phyloP scores from a whole-genome alignment of 1,140 invertebrate species.

The Ceratoteleas bidentatus region DNA sequence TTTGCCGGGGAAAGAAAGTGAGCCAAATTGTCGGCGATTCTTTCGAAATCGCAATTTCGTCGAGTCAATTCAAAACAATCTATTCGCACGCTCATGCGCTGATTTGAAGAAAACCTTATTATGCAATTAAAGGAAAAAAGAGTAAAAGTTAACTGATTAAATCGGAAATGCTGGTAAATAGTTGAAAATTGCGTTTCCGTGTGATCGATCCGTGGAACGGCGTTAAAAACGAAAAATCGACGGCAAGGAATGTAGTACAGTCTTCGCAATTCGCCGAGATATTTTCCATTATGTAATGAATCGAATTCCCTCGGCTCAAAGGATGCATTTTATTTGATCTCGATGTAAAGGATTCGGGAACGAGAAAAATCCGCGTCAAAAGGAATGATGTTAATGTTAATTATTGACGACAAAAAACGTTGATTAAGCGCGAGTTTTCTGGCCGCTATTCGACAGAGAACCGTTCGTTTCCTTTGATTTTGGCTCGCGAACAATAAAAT shows the following conservation, averaged over 20 bases:
- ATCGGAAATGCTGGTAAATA: too few relatives aligned
- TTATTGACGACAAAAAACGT: slow-evolving; percentile 17
- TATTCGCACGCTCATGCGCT: too few relatives aligned
- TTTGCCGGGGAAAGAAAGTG: too few relatives aligned
- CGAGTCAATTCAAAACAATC: too few relatives aligned
- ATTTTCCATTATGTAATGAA: slow-evolving; percentile 25
- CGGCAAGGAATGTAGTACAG: background rate
- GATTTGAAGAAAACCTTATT: too few relatives aligned
- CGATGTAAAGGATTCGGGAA: slow-evolving; percentile 19
- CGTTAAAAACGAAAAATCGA: background rate
- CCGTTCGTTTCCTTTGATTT: background rate
- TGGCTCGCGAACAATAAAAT: background rate
- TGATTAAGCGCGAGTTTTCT: background rate
- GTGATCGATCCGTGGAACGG: background rate
- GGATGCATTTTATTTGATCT: slow-evolving; percentile 33
- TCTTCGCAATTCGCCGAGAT: slow-evolving; percentile 5
- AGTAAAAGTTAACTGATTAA: too few relatives aligned
- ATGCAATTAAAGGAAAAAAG: too few relatives aligned
- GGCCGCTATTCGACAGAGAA: too few relatives aligned
- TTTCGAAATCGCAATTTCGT: too few relatives aligned
- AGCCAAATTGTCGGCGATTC: too few relatives aligned
- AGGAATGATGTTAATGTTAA: slow-evolving; percentile 34
- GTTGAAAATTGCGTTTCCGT: background rate
- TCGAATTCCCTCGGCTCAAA: slow-evolving; percentile 27
- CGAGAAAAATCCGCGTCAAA: slow-evolving; percentile 17